A percentile compares a stretch with the other conserved stretches of the same genome.
phyloP scores from a whole-genome alignment of 2,113 vertebrate genomes.

The Centropristis striata region DNA sequence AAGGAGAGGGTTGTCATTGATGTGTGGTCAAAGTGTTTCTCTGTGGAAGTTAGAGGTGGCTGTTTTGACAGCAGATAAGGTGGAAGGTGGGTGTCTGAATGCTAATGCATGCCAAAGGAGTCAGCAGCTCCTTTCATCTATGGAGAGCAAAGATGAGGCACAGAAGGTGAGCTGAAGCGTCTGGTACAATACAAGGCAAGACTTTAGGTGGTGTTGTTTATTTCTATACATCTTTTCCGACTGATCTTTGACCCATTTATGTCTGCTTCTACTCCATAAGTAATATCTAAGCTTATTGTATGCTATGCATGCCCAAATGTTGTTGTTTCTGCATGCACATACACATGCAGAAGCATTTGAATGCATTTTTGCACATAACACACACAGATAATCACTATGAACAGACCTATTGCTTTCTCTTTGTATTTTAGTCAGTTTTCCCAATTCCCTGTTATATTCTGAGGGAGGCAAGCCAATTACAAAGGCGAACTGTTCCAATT shows the following conservation, averaged over 20 bases:
- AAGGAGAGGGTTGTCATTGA: constrained; percentile 66
- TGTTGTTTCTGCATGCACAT: not conserved
- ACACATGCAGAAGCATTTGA: constrained; percentile 4
- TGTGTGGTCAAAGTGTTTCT: constrained; percentile 67
- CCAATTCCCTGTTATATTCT: constrained; percentile 35
- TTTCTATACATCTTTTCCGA: constrained; percentile 16
- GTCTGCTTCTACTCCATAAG: not conserved
- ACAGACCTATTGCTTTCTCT: constrained; percentile 46
- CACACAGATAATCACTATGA: constrained; percentile 41
- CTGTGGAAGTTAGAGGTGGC: constrained; percentile 61
- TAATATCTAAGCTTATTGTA: constrained; percentile 2
- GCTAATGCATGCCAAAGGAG: constrained; percentile 58
- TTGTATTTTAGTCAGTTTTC: constrained; percentile 39
- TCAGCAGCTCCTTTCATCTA: constrained; percentile 60
- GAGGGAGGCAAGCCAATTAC: constrained; percentile 62
- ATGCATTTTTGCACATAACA: constrained; percentile 11
- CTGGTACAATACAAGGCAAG: constrained; percentile 33
- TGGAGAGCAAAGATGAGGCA: constrained; percentile 43
- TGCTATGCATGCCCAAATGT: not conserved
- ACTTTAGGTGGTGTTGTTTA: constrained; percentile 40
- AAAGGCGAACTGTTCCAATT: constrained; percentile 50
- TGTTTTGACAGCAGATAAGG: constrained; percentile 74
- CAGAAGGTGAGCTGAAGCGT: constrained; percentile 31
- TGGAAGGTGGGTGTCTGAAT: constrained; percentile 63
- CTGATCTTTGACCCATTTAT: constrained; percentile 36